Base-by-base conservation (phyloP, 2,797 vertebrate genomes). In the Neopelma chrysocephalum region DNA sequence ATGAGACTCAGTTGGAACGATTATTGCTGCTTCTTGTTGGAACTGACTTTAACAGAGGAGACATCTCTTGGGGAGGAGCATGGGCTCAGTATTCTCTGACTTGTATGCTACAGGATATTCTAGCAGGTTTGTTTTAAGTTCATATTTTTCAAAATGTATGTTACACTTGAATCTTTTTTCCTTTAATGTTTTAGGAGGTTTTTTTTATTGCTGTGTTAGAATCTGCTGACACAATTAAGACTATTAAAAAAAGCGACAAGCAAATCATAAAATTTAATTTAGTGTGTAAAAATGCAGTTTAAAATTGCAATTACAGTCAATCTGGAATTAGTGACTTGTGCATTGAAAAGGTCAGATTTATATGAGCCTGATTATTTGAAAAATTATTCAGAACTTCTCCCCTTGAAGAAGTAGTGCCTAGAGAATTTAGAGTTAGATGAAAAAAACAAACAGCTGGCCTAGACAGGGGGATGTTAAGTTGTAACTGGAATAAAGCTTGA, bases 61-160 rank as follows among this genome's bases (percentile, higher is more conserved):
- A 99, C 97, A 99, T 99, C 97, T 99, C 99, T 62, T 99, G 99
- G 99, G 99, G 99, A 18, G 99, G 99, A 42, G 99, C 99, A 40
- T 99, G 99, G 99, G 99, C 99, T 73, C 99, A 99, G 72, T 99
- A 99, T 97, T 99, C 99, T 61, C 98, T 99, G 96, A 99, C 99
- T 21, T 99, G 99, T 93, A 99, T 99, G 99, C 98, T 99, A 10
- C 99, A 99, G 97, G 99, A 99, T 98, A 99, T 99, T 95, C 97
- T 99, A 90, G 98, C 99, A 99, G 99, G 99, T 99, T 97, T 81
- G 97, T 84, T 82, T 92, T 58, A 51, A 92, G 45, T 82, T 89
- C 2, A 3, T 73, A 17, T 88, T 95, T 75, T 95, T 93, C 27
- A 43, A 65, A 50, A 36, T 4, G 1, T 78, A 12, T 11, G 1